These are phyloP conservation scores for Sphaeramia orbicularis DNA, from an alignment of 2,797 vertebrate genomes.

Conservation along the genomic window DNA sequence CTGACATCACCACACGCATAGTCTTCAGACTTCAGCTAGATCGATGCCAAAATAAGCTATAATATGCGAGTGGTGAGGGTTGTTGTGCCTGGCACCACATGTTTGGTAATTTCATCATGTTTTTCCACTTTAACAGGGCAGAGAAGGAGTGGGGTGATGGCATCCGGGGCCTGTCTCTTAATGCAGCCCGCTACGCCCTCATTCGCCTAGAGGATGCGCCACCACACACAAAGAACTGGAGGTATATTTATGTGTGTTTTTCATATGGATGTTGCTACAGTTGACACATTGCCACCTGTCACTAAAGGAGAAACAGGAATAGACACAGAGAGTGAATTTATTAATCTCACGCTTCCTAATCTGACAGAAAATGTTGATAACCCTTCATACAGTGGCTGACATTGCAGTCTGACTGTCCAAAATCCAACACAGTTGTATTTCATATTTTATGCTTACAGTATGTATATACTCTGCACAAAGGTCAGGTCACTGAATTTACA, in stretches of 20 bases:
- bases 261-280: not conserved
- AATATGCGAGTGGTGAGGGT: too few species aligned
- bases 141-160: slow-evolving; percentile 99
- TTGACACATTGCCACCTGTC: slow-evolving; percentile 31
- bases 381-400: slow-evolving; percentile 15
- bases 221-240: slow-evolving; percentile 98
- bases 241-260: slow-evolving; percentile 77
- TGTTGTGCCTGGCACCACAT: not conserved
- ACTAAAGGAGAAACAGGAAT: slow-evolving; percentile 40
- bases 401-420: slow-evolving; percentile 17
- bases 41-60: too few species aligned
- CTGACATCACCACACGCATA: too few species aligned
- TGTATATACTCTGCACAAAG: not conserved
- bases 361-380: slow-evolving; percentile 43
- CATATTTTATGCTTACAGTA: not conserved
- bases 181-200: slow-evolving; percentile 94
- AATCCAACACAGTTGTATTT: slow-evolving; percentile 14
- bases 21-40: too few species aligned
- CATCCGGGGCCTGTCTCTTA: slow-evolving; percentile 93
- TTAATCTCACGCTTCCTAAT: slow-evolving; percentile 68
- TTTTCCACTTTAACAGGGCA: slow-evolving; percentile 80
- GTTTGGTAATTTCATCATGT: not conserved
- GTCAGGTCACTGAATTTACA: slow-evolving; percentile 8
- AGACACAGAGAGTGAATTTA: slow-evolving; percentile 48
- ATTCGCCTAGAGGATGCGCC: slow-evolving; percentile 93